Percentiles rank a stretch among this genome's conserved stretches.
These are phyloP conservation scores for Drosophila eohydei DNA, from an alignment of 2,888 invertebrate genomes.

Conservation along the genomic window DNA sequence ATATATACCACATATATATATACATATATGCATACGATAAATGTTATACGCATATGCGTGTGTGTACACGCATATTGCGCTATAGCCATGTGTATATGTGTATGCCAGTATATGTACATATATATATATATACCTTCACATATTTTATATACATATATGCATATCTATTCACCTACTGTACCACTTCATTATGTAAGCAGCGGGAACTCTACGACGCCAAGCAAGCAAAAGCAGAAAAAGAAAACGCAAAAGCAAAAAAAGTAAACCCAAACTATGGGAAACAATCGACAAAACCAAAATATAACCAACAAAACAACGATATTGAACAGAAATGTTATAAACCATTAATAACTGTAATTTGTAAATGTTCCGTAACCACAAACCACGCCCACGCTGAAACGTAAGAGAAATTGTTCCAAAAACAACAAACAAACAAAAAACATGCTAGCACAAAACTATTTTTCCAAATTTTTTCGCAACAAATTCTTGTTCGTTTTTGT, in stretches of 20 bases:
- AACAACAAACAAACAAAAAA: constrained; percentile 22
- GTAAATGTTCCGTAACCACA: constrained; percentile 64
- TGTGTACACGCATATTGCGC: constrained; percentile 39
- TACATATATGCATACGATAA: constrained; percentile 29
- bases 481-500: constrained; percentile 30
- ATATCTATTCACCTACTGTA: constrained; percentile 77
- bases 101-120: constrained; percentile 30
- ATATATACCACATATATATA: constrained; percentile 39
- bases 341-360: constrained; percentile 61
- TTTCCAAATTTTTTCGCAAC: constrained; percentile 34
- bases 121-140: constrained; percentile 49
- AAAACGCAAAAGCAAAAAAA: constrained; percentile 33
- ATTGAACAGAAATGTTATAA: constrained; percentile 77
- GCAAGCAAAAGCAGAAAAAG: constrained; percentile 48
- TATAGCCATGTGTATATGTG: constrained; percentile 40
- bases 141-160: constrained; percentile 65
- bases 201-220: constrained; percentile 65
- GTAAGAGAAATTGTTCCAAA: constrained; percentile 69
- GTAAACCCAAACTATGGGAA: constrained; percentile 20
- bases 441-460: constrained; percentile 25
- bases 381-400: constrained; percentile 66
- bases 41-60: constrained; percentile 35
- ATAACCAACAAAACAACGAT: constrained; percentile 59
- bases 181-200: constrained; percentile 77
- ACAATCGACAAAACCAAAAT: constrained; percentile 39